Evolutionary conservation across 1,140 invertebrate genomes (phyloP).

Genomic region (Muscidifurax raptorellus): DNA sequence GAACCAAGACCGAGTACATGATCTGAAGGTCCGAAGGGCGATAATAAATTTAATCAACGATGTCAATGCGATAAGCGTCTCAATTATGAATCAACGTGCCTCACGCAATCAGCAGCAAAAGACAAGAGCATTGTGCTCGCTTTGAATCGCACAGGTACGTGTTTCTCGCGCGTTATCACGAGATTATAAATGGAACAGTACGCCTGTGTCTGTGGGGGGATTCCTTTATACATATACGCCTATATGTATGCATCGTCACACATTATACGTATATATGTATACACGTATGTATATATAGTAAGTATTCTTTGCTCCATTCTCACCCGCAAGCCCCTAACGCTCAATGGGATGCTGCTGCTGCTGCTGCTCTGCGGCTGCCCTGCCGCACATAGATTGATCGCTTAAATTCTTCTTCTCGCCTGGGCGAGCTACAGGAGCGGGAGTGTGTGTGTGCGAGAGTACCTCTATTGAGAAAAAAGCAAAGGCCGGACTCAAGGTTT

Average conservation of each 20-base stretch:
- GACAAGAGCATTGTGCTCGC: neutral
- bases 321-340: neutral
- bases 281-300: neutral
- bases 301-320: slow-evolving; percentile 54
- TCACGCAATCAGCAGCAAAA: neutral
- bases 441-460: too few relatives aligned
- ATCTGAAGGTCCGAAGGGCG: neutral
- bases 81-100: neutral
- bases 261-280: neutral
- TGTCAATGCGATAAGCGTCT: slow-evolving; percentile 19
- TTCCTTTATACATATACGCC: too few relatives aligned
- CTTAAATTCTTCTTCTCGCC: neutral
- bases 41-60: slow-evolving; percentile 31
- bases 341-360: slow-evolving; percentile 17
- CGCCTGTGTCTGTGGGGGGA: neutral
- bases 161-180: slow-evolving; percentile 9
- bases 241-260: neutral
- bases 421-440: neutral
- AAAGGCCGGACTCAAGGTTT: neutral
- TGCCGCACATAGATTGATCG: slow-evolving; percentile 5
- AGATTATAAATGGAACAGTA: neutral
- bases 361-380: neutral
- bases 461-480: too few relatives aligned
- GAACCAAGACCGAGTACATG: neutral
- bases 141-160: slow-evolving; percentile 15